Evolutionary conservation across 1,140 invertebrate species (phyloP).

Genomic region (Ceratosolen fusciceps): DNA sequence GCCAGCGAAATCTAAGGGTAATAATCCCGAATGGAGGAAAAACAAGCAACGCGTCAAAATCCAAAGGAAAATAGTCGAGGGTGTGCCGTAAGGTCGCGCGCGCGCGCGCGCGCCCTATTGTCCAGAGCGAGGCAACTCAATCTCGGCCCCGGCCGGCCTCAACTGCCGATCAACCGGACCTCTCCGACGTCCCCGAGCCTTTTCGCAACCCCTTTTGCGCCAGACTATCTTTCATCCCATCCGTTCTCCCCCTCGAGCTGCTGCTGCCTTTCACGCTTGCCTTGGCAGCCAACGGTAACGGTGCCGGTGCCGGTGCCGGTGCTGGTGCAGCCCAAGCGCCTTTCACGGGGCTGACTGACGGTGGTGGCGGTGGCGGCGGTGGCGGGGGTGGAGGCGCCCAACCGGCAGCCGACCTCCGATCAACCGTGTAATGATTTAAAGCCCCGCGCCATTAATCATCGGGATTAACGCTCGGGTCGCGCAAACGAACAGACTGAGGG

Average conservation of each 20-base stretch:
- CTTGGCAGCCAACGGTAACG: background rate
- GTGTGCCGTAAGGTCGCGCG: too few species aligned
- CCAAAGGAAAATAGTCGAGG: background rate
- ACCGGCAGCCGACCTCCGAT: constrained; percentile 8
- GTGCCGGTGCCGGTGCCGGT: background rate
- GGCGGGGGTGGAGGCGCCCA: background rate
- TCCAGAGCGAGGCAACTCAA: background rate
- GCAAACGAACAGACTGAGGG: background rate
- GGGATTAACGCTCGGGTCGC: constrained; percentile 30
- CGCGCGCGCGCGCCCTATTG: too few species aligned
- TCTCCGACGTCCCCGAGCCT: background rate
- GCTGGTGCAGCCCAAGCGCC: constrained; percentile 5
- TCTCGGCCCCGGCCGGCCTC: background rate
- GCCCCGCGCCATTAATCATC: constrained; percentile 30
- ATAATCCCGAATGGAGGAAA: background rate
- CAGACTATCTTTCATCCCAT: constrained; percentile 23
- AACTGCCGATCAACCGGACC: constrained; percentile 14
- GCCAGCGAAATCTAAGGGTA: background rate
- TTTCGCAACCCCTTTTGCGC: background rate
- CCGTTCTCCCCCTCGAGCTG: background rate
- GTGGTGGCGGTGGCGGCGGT: too few species aligned
- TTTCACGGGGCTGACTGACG: background rate
- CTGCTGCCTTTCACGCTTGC: background rate
- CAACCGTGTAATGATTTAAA: constrained; percentile 37
- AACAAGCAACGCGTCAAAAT: constrained; percentile 1